Base-by-base conservation (phyloP, 2,113 vertebrate species). In the Menidia beryllina region DNA sequence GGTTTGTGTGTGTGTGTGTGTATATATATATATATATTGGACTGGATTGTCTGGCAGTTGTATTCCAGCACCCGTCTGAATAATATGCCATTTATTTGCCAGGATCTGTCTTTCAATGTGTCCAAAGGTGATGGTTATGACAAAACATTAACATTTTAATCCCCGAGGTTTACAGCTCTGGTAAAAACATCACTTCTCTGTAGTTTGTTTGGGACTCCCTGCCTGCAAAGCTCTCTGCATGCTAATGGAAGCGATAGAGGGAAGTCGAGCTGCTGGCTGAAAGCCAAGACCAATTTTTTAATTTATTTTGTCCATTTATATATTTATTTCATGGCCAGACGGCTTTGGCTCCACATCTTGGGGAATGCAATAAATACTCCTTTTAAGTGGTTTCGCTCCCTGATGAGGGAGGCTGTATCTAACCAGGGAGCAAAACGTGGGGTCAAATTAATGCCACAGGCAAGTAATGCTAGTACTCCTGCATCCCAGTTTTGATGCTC, bases 181-280 rank as follows among this genome's bases (percentile, higher is more conserved):
- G 47, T 56, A 38, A 71, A 49, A 71, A 49, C 34, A 41, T 38
- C 73, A 56, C 67, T 38, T 65, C 72, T 82, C 53, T 20, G 48
- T 72, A 65, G 69, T 82, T 81, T 83, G 71, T 71, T 51, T 13
- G 54, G 80, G 75, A 76, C 79, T 84, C 84, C 78, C 85, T 24
- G 53, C 62, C 75, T 34, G 58, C 70, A 60, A 53, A 72, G 72
- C 80, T 72, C 47, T 65, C 69, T 50, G 63, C 52, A 72, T 49
- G 65, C 69, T 86, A 83, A 88, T 88, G 76, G 80, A 88, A 84
- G 85, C 83, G 84, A 88, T 80, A 61, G 59, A 39, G 81, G 75
- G 73, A 80, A 64, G 53, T 84, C 57, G 67, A 76, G 66, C 61
- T 69, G 69, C 76, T 86, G 89, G 63, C 76, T 62, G 54, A 17